These are phyloP conservation scores for Melieria omissa DNA, from an alignment of 2,888 invertebrate species.

Conservation along the genomic window DNA sequence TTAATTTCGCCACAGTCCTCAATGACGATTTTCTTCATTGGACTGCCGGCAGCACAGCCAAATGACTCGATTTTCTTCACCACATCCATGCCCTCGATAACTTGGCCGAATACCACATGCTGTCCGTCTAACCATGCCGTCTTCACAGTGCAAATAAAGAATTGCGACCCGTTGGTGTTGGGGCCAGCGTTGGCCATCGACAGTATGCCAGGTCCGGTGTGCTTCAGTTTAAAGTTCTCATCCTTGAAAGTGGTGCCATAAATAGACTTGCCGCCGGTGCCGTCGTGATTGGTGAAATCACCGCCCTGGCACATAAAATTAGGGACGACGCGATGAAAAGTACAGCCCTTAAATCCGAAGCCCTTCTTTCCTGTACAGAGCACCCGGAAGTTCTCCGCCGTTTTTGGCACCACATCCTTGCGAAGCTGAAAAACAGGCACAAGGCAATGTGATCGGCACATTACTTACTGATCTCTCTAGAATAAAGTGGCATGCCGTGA, in stretches of 20 bases:
- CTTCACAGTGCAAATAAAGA: slow-evolving; percentile 91
- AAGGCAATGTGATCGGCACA: no score
- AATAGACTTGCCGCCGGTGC: slow-evolving; percentile 94
- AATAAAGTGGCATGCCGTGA: not conserved
- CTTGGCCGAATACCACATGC: slow-evolving; percentile 91
- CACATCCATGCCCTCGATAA: slow-evolving; percentile 89
- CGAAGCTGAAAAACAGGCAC: slow-evolving; percentile 45
- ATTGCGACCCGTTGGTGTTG: slow-evolving; percentile 94
- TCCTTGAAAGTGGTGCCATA: slow-evolving; percentile 94
- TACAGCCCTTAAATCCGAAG: slow-evolving; percentile 89
- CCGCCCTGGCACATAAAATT: slow-evolving; percentile 97
- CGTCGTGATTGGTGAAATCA: slow-evolving; percentile 92
- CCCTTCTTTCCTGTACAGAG: slow-evolving; percentile 94
- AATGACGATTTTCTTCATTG: slow-evolving; percentile 80
- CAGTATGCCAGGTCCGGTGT: slow-evolving; percentile 87
- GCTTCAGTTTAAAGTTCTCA: slow-evolving; percentile 94
- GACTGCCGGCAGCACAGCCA: slow-evolving; percentile 84
- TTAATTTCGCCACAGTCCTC: slow-evolving; percentile 83
- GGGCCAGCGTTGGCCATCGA: slow-evolving; percentile 97
- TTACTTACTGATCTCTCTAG: not conserved
- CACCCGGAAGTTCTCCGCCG: slow-evolving; percentile 93
- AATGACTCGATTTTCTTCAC: slow-evolving; percentile 83
- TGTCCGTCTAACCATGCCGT: slow-evolving; percentile 91
- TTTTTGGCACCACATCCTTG: slow-evolving; percentile 70
- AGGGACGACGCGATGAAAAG: slow-evolving; percentile 93